Evolutionary conservation across 2,797 vertebrate genomes (phyloP).

Genomic region (Gymnocypris eckloni): DNA sequence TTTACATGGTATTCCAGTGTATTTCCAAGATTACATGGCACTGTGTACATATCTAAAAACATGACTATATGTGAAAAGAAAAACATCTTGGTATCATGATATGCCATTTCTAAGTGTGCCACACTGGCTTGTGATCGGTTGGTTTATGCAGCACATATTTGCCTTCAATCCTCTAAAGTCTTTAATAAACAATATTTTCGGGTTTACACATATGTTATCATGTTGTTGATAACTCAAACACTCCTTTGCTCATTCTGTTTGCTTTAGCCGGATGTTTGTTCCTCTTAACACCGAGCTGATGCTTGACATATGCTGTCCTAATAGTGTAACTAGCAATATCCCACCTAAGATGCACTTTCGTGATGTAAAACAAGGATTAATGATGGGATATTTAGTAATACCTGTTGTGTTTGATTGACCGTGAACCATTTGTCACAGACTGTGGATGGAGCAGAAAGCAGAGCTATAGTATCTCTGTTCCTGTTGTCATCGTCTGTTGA

Average conservation of each 20-base stretch:
- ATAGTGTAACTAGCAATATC: neutral
- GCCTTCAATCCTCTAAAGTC: neutral
- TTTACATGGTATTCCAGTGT: neutral
- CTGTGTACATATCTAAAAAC: neutral
- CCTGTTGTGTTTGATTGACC: conserved; percentile 27
- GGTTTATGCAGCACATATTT: neutral
- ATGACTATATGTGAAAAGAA: neutral
- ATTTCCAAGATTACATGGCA: neutral
- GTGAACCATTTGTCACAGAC: conserved; percentile 21
- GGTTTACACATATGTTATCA: neutral
- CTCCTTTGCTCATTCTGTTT: conserved; percentile 1
- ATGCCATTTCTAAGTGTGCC: neutral
- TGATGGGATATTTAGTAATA: neutral
- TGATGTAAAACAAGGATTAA: conserved; percentile 4
- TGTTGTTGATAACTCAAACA: neutral
- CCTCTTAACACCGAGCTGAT: neutral
- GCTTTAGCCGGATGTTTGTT: conserved; percentile 23
- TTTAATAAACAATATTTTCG: conserved; percentile 11
- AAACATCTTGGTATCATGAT: neutral
- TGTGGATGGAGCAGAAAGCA: neutral
- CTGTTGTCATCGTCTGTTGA: neutral
- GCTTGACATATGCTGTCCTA: neutral
- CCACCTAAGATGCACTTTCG: neutral
- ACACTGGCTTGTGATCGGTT: neutral
- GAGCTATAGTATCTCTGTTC: neutral